Base-by-base conservation (phyloP, 2,797 vertebrate genomes). In the Sternotherus odoratus region DNA sequence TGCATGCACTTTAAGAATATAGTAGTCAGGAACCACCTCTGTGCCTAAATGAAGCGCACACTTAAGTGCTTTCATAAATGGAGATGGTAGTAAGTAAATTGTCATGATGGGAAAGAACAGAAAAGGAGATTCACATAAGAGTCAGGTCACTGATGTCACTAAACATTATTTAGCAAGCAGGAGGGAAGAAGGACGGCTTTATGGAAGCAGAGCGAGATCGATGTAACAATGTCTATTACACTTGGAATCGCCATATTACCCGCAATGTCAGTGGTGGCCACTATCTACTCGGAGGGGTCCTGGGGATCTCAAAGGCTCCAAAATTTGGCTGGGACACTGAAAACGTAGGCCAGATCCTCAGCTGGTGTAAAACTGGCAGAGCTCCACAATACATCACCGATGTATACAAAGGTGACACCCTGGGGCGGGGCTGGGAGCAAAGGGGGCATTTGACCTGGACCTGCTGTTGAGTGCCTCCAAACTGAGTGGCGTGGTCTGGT, bases 151-250 rank as follows among this genome's bases (percentile, higher is more conserved):
- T 77, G 77, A 60, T 78, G 54, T 92, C 36, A 54, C 53, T 23
- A 88, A 66, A 86, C 66, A 94, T 54, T 78, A 66, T 89, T 94
- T 88, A 74, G 87, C 78, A 93, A 85, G 36, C 53, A 77, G 50
- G 33, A 90, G 13, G 88, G 83, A 5, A 39, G 46, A 50, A 90
- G n/a, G 39, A 74, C 2, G 72, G 43, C 13, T 48, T 75, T 48
- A 28, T 30, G 13, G 26, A 8, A 24, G n/a, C 46, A 28, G 24
- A 28, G 43, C 6, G 4, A 48, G 72, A 75, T 30, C 30, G 72
- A 75, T 75, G 43, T 16, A 75, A 75, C 13, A 4, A 26, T 48
- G 7, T 30, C 16, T 30, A 48, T 30, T 75, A 30, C 30, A 26
- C 43, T 43, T 48, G 26, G 24, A 17, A 17, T 48, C 26, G 30